Evolutionary conservation across 2,113 vertebrate species (phyloP).

Genomic region (Ceyx margarethae): DNA sequence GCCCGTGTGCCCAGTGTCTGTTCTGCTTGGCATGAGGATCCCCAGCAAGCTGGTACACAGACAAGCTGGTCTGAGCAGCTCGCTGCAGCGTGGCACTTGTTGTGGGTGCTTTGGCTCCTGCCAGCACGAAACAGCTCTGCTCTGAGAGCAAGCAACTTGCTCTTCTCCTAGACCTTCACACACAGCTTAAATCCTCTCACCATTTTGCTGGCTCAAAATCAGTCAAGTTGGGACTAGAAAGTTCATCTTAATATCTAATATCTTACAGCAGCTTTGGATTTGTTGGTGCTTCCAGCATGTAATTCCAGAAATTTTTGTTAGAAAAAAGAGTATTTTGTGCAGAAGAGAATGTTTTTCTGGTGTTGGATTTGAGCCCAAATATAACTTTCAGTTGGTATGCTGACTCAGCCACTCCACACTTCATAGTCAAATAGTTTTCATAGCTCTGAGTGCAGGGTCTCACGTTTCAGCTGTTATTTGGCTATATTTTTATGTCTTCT

Average conservation of each 20-base stretch:
- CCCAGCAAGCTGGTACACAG: background rate
- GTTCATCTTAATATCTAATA: background rate
- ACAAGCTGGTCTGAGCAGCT: background rate
- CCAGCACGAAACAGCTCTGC: background rate
- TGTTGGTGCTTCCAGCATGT: constrained; percentile 5
- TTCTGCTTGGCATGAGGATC: background rate
- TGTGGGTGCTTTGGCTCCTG: background rate
- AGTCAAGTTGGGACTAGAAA: background rate
- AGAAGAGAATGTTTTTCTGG: constrained; percentile 38
- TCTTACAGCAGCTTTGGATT: constrained; percentile 23
- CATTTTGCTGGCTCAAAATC: background rate
- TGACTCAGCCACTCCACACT: constrained; percentile 68
- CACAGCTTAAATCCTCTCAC: background rate
- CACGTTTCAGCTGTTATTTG: constrained; percentile 20
- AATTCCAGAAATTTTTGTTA: constrained; percentile 32
- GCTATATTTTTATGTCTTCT: background rate
- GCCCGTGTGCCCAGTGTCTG: background rate
- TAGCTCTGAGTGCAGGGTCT: constrained; percentile 27
- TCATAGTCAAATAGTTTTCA: constrained; percentile 34
- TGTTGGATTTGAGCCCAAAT: constrained; percentile 49
- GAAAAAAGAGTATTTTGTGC: background rate
- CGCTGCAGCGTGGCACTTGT: background rate
- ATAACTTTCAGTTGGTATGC: constrained; percentile 45
- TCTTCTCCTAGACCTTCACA: background rate
- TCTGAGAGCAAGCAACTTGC: background rate